These are phyloP conservation scores for Zaprionus lachaisei DNA, from an alignment of 1,140 invertebrate genomes.

Conservation along the genomic window DNA sequence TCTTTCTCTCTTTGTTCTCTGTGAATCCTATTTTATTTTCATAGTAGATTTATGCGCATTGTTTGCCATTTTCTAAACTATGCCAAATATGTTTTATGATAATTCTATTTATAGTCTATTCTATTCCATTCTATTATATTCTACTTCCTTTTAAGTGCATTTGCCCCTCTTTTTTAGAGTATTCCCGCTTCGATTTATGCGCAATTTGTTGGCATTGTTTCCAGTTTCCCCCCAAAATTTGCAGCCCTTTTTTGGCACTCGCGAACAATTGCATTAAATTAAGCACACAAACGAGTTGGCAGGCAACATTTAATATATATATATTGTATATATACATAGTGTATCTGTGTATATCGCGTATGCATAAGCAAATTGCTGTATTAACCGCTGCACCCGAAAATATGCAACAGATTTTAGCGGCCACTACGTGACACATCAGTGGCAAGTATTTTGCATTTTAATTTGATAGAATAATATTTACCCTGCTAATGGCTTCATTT, in stretches of 20 bases:
- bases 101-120: no score
- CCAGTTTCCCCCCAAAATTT: not conserved
- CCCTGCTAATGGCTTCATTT: slow-evolving; percentile 76
- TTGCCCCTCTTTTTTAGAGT: not conserved
- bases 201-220: slow-evolving; percentile 29
- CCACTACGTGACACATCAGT: slow-evolving; percentile 54
- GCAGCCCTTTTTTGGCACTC: slow-evolving; percentile 30
- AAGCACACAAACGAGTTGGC: slow-evolving; percentile 53
- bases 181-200: slow-evolving; percentile 19
- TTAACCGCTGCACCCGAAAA: slow-evolving; percentile 58
- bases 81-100: no score
- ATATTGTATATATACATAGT: not conserved
- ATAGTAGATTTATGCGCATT: no score
- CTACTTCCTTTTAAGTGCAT: no score
- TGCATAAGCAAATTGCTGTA: slow-evolving; percentile 74
- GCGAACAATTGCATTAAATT: slow-evolving; percentile 67
- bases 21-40: no score
- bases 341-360: not conserved
- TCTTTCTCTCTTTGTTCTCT: no score
- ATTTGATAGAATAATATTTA: slow-evolving; percentile 83
- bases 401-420: slow-evolving; percentile 53
- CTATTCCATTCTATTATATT: no score
- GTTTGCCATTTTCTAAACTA: no score
- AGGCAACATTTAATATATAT: slow-evolving; percentile 65
- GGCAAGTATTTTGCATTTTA: slow-evolving; percentile 72